phyloP scores from a whole-genome alignment of 2,888 invertebrate species.

The Patella caerulea region DNA sequence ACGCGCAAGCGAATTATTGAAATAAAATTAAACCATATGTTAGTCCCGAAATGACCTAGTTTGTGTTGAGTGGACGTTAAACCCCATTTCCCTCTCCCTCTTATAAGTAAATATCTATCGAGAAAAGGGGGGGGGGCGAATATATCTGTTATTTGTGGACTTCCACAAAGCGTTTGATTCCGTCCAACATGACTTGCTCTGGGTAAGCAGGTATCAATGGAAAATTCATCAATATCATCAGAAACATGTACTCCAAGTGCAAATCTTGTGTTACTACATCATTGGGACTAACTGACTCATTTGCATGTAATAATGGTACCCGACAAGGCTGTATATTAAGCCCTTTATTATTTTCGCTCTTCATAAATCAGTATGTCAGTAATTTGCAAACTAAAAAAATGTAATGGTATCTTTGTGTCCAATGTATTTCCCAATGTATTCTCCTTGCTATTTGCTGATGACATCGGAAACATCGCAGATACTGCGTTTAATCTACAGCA shows the following conservation, averaged over 20 bases:
- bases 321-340: slow-evolving; percentile 15
- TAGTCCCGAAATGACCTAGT: too few species aligned
- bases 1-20: too few species aligned
- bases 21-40: too few species aligned
- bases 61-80: too few species aligned
- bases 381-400: neutral
- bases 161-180: neutral
- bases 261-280: slow-evolving; percentile 12
- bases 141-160: neutral
- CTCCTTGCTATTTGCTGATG: slow-evolving; percentile 9
- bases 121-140: neutral
- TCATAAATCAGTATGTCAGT: slow-evolving; percentile 8
- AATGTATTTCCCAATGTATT: slow-evolving; percentile 10
- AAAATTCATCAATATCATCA: neutral
- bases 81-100: too few species aligned
- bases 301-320: slow-evolving; percentile 1
- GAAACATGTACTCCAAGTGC: slow-evolving; percentile 8
- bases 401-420: slow-evolving; percentile 14
- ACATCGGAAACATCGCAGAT: slow-evolving; percentile 17
- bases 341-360: neutral
- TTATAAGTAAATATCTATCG: too few species aligned
- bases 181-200: neutral
- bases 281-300: neutral
- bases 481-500: slow-evolving; percentile 15
- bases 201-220: slow-evolving; percentile 6